These are phyloP conservation scores for Caranx ignobilis DNA, from an alignment of 2,113 vertebrate species.

Conservation along the genomic window DNA sequence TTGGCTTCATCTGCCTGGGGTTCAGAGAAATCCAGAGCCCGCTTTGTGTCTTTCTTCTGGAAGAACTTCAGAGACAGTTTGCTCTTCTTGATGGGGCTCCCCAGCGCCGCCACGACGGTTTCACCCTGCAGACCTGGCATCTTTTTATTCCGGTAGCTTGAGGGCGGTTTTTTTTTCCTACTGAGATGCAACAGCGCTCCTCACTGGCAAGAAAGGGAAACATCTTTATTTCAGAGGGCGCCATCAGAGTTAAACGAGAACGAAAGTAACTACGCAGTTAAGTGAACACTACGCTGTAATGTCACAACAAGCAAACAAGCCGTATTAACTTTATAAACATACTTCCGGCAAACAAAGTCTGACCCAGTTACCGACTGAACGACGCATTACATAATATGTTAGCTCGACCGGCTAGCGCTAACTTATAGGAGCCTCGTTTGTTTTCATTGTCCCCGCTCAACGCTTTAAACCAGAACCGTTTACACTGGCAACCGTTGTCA, in stretches of 20 bases:
- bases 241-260: constrained; percentile 47
- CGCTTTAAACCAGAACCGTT: not conserved
- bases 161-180: not conserved
- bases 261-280: constrained; percentile 46
- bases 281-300: not conserved
- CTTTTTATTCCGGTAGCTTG: constrained; percentile 49
- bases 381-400: constrained; percentile 48
- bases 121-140: constrained; percentile 94
- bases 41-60: constrained; percentile 95
- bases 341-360: not conserved
- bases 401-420: constrained; percentile 45
- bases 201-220: constrained; percentile 47
- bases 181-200: constrained; percentile 60
- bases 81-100: constrained; percentile 91
- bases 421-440: constrained; percentile 3
- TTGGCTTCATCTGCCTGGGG: constrained; percentile 86
- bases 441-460: not conserved
- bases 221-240: constrained; percentile 34
- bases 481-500: rapidly evolving
- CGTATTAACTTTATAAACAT: rapidly evolving
- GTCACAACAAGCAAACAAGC: rapidly evolving
- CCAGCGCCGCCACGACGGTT: constrained; percentile 78
- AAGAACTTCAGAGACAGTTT: constrained; percentile 95
- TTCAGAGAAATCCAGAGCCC: constrained; percentile 93
- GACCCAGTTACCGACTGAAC: not conserved